phyloP scores from a whole-genome alignment of 2,888 invertebrate species.

The Amphipoea oculea region DNA sequence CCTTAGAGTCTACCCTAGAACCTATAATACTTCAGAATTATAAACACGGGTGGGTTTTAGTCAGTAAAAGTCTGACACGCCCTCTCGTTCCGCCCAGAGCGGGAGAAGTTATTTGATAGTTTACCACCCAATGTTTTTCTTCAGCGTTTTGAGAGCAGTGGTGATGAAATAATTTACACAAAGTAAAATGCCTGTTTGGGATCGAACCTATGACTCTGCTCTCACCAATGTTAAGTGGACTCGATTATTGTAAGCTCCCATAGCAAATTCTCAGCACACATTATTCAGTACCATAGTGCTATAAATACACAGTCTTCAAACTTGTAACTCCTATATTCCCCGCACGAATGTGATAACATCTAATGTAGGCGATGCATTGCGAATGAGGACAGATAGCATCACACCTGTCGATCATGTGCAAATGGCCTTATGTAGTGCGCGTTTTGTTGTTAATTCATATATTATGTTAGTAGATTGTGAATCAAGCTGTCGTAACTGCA shows the following conservation, averaged over 20 bases:
- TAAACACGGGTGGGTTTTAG: no score
- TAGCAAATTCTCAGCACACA: neutral
- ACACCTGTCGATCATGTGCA: conserved; percentile 32
- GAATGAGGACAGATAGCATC: conserved; percentile 14
- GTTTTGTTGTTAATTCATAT: conserved; percentile 11
- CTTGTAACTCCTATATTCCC: conserved; percentile 29
- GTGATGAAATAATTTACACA: no score
- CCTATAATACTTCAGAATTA: neutral
- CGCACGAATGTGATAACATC: conserved; percentile 41
- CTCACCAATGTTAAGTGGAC: neutral
- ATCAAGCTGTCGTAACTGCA: neutral
- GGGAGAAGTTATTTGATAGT: no score
- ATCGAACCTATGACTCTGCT: no score
- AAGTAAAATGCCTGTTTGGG: no score
- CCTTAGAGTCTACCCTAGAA: neutral
- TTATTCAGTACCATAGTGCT: neutral
- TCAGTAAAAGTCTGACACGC: no score
- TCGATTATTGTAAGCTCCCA: neutral
- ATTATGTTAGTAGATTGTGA: neutral
- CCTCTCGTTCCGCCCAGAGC: no score
- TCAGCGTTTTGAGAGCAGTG: no score
- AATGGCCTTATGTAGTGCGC: conserved; percentile 13
- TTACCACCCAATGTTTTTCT: no score
- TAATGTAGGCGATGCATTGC: conserved; percentile 47
- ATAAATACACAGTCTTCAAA: conserved; percentile 10